phyloP scores from a whole-genome alignment of 2,113 vertebrate species.

The Cyanoliseus patagonus region DNA sequence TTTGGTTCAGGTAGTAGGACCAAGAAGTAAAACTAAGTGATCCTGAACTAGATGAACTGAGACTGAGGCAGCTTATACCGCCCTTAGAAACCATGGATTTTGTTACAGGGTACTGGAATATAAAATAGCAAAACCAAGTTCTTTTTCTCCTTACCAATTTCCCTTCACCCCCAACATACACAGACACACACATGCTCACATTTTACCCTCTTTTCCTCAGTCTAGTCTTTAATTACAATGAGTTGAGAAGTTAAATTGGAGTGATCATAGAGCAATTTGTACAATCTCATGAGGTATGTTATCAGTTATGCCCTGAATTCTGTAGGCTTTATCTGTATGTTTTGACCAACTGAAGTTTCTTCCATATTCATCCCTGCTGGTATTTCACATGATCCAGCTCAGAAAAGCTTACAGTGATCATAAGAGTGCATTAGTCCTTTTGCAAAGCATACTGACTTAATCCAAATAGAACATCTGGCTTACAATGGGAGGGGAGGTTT shows the following conservation, averaged over 20 bases:
- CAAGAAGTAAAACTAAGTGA: constrained; percentile 49
- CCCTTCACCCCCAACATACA: neutral
- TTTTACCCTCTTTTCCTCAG: neutral
- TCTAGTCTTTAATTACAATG: constrained; percentile 37
- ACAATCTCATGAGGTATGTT: constrained; percentile 35
- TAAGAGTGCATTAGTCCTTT: neutral
- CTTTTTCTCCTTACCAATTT: neutral
- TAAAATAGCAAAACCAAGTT: constrained; percentile 4
- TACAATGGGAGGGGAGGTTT: neutral
- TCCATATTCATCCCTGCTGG: neutral
- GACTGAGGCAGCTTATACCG: neutral
- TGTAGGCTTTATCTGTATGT: neutral
- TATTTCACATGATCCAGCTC: neutral
- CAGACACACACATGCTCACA: neutral
- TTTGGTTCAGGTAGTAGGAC: constrained; percentile 54
- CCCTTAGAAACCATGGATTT: neutral
- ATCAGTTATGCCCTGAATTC: constrained; percentile 10
- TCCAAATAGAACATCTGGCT: neutral
- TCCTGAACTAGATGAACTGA: constrained; percentile 33
- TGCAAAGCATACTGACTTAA: neutral
- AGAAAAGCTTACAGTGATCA: neutral
- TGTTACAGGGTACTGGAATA: neutral
- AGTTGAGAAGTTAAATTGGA: constrained; percentile 33
- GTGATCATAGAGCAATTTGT: constrained; percentile 18
- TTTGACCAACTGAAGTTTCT: neutral